phyloP scores from a whole-genome alignment of 2,797 vertebrate species.

The Falco berigora region DNA sequence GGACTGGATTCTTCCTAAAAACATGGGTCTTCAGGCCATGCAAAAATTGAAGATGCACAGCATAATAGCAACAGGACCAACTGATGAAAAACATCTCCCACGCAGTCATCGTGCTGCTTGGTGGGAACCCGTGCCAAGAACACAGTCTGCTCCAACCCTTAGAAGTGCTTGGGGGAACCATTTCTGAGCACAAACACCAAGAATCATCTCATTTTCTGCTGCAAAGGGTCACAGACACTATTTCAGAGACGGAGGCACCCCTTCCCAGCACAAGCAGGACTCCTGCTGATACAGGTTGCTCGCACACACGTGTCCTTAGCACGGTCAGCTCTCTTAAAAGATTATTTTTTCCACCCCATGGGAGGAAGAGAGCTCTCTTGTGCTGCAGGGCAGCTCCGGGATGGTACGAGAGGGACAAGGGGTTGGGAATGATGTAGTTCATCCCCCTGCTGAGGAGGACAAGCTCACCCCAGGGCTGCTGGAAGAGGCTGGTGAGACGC shows the following conservation, averaged over 20 bases:
- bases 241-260: not conserved
- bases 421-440: accelerated
- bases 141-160: not conserved
- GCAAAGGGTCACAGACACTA: not conserved
- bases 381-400: not conserved
- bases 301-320: not conserved
- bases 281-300: accelerated
- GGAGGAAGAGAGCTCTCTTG: not conserved
- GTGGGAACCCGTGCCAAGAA: not conserved
- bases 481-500: not conserved
- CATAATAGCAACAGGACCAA: not conserved
- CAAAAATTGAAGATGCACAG: not conserved
- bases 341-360: not conserved
- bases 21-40: not conserved
- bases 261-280: accelerated
- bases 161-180: not conserved
- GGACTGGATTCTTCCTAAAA: not conserved
- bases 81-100: not conserved
- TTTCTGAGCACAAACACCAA: not conserved
- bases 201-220: not conserved
- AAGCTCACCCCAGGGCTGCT: not conserved
- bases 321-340: not conserved
- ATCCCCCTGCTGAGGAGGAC: not conserved
- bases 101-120: not conserved
- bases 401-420: not conserved